A percentile compares a stretch with the other conserved stretches of the same genome.
Conservation (phyloP, 2,888 invertebrate genomes). For the Prostheceraeus crozeri region DNA sequence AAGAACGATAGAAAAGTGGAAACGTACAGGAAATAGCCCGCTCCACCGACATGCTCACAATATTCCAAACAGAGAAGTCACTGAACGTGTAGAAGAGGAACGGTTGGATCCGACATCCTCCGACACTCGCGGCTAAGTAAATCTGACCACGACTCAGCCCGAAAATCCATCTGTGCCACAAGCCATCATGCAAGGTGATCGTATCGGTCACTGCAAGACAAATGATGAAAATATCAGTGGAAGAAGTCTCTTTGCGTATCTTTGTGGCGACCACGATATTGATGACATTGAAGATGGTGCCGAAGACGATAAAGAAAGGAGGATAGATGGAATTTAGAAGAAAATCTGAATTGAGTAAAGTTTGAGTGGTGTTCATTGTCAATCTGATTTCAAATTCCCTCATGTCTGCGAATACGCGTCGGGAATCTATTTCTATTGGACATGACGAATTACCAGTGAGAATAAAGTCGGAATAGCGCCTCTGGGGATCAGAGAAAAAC, state of each 20-base stretch:
- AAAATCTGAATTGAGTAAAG: too few relatives aligned
- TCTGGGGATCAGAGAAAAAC: too few relatives aligned
- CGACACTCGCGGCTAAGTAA: neutral
- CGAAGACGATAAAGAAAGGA: neutral
- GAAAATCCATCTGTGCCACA: neutral
- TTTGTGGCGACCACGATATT: neutral
- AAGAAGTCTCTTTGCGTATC: neutral
- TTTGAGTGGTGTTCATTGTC: too few relatives aligned
- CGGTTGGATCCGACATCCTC: neutral
- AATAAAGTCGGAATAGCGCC: too few relatives aligned
- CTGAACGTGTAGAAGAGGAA: conserved; percentile 1
- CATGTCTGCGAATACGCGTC: too few relatives aligned
- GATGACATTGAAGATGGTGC: neutral
- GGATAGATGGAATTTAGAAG: neutral
- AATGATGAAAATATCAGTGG: neutral
- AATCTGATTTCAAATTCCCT: too few relatives aligned
- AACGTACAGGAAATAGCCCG: neutral
- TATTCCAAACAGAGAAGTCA: conserved; percentile 3
- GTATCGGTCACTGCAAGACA: neutral
- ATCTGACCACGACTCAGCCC: neutral
- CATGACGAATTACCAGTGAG: too few relatives aligned
- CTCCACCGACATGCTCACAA: neutral
- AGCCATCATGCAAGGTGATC: conserved; percentile 2
- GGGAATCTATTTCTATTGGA: too few relatives aligned
- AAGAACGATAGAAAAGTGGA: neutral